Evolutionary conservation across 2,888 invertebrate genomes (phyloP), one percentile per base, ranked within the genome.

Genomic region (Rhamnusium bicolor): DNA sequence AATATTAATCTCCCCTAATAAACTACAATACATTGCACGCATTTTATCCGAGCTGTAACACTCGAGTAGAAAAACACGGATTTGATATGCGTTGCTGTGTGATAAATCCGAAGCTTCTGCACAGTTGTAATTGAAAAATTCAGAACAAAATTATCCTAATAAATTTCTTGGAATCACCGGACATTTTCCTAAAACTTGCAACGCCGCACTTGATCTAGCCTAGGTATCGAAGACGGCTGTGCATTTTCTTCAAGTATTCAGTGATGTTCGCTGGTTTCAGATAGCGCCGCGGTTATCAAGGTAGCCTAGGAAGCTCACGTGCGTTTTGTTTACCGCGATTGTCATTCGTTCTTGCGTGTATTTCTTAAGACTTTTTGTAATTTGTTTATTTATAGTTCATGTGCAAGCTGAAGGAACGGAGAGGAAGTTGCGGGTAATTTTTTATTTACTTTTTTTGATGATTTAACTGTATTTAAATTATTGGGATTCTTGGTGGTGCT

Each of bases 241-340:
- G 76, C 72, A 77, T 80, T 79, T 78, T 74, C 74, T 76, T 77
- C 63, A 74, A 76, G 74, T 76, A 61, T 75, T 73, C 76, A 73
- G 73, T 71, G 75, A 78, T 69, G 70, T 66, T 69, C 53, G 71
- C 66, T 47, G 73, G 51, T 69, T 32, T 49, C 75, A 69, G 71
- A 62, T 60, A 71, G 71, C 69, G 62, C 67, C 71, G 71, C 69
- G 54, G 40, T 21, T 24, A 60, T 60, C 69, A 58, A 69, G 53
- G 21, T 63, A 32, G 54, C 46, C 56, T 73, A 60, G 67, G 65
- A 69, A 65, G 72, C 56, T 80, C 78, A 79, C 79, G 80, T 80
- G 80, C 74, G 73, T 75, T 76, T 70, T 71, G 69, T 73, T 73
- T 71, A 71, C 67, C 71, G 71, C 40, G 67, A 60, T 46, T 62